A percentile compares a stretch with the other conserved stretches of the same genome.
Conservation (phyloP, 1,140 invertebrate genomes). For the Neodiprion pinetum region DNA sequence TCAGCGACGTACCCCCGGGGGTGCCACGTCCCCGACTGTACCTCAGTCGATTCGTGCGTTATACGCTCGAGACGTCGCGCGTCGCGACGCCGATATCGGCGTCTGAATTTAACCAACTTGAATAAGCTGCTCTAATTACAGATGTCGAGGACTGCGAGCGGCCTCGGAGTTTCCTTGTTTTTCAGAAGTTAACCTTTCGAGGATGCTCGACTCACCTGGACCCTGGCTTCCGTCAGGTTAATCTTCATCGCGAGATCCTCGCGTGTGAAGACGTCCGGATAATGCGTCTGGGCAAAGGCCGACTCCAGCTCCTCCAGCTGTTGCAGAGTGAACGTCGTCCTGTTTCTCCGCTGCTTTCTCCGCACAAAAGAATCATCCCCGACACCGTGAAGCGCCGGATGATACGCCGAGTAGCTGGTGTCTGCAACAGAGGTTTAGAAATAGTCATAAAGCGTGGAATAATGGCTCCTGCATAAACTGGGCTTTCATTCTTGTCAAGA, state of each 20-base stretch:
- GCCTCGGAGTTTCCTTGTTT: not conserved
- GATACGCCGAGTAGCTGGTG: slow-evolving; percentile 84
- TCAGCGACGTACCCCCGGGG: slow-evolving; percentile 49
- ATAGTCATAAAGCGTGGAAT: slow-evolving; percentile 18
- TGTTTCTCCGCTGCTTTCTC: slow-evolving; percentile 92
- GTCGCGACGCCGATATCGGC: no score
- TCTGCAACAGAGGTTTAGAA: slow-evolving; percentile 67
- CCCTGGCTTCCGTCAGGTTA: slow-evolving; percentile 95
- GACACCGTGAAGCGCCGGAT: slow-evolving; percentile 84
- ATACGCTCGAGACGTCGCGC: no score
- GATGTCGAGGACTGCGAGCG: slow-evolving; percentile 16
- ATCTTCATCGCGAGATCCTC: slow-evolving; percentile 99
- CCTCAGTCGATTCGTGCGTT: slow-evolving; percentile 14
- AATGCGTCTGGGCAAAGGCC: slow-evolving; percentile 97
- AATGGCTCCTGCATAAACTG: not conserved
- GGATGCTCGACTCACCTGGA: slow-evolving; percentile 77
- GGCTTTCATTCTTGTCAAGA: no score
- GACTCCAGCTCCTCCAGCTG: slow-evolving; percentile 96
- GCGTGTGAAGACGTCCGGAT: slow-evolving; percentile 96
- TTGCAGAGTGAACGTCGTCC: slow-evolving; percentile 96
- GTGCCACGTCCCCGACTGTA: slow-evolving; percentile 29
- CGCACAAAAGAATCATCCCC: slow-evolving; percentile 94
- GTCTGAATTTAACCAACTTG: no score
- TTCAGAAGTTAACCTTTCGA: not conserved
- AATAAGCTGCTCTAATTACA: no score